A percentile compares a stretch with the other conserved stretches of the same genome.
These are phyloP conservation scores for Artemia sp. DNA, from an alignment of 2,888 invertebrate species.

Conservation along the genomic window DNA sequence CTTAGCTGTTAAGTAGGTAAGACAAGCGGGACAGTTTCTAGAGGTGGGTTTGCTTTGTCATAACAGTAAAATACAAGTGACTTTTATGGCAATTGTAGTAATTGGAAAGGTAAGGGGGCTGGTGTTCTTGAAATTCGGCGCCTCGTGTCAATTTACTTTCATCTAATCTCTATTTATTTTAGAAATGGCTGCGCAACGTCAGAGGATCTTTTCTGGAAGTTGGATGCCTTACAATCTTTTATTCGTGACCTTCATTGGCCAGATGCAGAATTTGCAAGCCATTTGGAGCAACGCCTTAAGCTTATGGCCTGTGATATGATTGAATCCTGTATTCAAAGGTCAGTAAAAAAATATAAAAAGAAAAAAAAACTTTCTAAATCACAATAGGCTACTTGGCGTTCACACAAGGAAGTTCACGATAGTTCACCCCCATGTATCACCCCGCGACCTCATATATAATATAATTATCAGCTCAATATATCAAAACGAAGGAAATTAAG, in stretches of 20 bases:
- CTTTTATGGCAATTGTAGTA: too few species aligned
- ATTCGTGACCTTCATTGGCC: slow-evolving; percentile 98
- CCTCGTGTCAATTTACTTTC: too few species aligned
- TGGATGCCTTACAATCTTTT: slow-evolving; percentile 94
- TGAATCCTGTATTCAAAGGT: slow-evolving; percentile 82
- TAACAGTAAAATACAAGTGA: too few species aligned
- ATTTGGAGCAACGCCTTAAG: slow-evolving; percentile 87
- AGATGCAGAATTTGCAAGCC: slow-evolving; percentile 87
- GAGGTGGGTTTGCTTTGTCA: too few species aligned
- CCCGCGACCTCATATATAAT: neutral
- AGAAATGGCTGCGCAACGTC: slow-evolving; percentile 95
- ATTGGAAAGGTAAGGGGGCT: too few species aligned
- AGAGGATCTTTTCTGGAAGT: slow-evolving; percentile 95
- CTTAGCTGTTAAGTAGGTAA: too few species aligned
- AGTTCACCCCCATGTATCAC: neutral
- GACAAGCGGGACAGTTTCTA: too few species aligned
- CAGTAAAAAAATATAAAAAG: neutral
- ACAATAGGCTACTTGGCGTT: too few species aligned
- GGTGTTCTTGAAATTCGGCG: too few species aligned
- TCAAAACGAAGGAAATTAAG: too few species aligned
- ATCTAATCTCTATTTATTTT: slow-evolving; percentile 26
- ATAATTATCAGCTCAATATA: too few species aligned
- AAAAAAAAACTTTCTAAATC: neutral
- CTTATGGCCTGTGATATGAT: slow-evolving; percentile 99
- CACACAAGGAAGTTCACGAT: too few species aligned